Conservation (phyloP, 2,797 vertebrate species). For the Linurgus olivaceus region DNA sequence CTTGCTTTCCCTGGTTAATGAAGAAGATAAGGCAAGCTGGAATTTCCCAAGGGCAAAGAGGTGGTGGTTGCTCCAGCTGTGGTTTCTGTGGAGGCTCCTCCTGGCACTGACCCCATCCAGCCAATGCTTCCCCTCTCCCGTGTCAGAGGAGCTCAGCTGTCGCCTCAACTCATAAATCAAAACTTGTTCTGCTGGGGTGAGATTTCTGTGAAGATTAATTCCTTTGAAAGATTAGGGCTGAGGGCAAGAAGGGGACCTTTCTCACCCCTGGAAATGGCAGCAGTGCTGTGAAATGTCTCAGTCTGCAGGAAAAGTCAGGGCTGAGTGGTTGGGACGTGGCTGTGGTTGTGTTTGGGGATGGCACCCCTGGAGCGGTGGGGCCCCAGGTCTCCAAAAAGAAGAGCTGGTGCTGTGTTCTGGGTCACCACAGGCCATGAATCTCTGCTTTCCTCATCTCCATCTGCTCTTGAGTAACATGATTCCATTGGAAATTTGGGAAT, state of each 20-base stretch:
- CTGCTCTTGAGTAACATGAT: rapidly evolving
- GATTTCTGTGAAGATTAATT: slow-evolving; percentile 53
- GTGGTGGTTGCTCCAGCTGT: not conserved
- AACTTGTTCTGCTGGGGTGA: not conserved
- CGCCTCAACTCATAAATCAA: not conserved
- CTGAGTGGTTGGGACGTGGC: not conserved
- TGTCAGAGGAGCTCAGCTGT: not conserved
- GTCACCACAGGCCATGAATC: not conserved
- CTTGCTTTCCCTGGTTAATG: not conserved
- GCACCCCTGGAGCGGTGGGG: rapidly evolving
- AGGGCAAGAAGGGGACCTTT: slow-evolving; percentile 18
- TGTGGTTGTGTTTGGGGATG: not conserved
- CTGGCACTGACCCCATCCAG: not conserved
- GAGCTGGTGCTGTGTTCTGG: not conserved
- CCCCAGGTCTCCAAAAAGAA: rapidly evolving
- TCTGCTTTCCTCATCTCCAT: not conserved
- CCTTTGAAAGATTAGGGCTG: slow-evolving; percentile 9
- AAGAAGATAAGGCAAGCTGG: not conserved
- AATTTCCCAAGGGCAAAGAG: not conserved
- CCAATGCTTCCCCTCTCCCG: rapidly evolving
- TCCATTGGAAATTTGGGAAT: not conserved
- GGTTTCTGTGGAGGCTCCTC: not conserved
- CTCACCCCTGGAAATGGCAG: slow-evolving; percentile 16
- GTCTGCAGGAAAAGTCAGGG: not conserved
- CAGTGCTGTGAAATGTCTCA: not conserved